These are phyloP conservation scores for Camponotus floridanus DNA, from an alignment of 1,140 invertebrate species.

Conservation along the genomic window DNA sequence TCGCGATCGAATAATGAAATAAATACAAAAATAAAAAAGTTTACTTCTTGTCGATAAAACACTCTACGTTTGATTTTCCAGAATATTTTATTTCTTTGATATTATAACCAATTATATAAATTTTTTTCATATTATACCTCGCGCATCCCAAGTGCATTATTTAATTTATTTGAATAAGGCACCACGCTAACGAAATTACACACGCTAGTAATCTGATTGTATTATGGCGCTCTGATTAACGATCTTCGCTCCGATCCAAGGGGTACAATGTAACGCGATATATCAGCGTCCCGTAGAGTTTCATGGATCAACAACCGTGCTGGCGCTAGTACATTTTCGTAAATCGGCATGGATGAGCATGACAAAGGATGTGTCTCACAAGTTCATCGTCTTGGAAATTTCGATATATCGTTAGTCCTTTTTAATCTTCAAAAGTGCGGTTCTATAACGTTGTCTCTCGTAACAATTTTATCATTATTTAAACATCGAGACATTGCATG, in stretches of 20 bases:
- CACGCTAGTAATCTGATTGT: constrained; percentile 17
- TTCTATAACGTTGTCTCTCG: neutral
- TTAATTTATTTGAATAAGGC: constrained; percentile 27
- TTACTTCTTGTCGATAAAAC: neutral
- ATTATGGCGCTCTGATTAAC: constrained; percentile 29
- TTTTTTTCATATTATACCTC: neutral
- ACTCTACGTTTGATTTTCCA: neutral
- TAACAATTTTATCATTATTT: neutral
- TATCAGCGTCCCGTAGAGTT: constrained; percentile 35
- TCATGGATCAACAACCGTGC: constrained; percentile 29
- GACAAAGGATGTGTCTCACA: constrained; percentile 10
- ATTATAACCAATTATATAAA: neutral
- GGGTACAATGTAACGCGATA: constrained; percentile 13
- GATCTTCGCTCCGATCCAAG: constrained; percentile 42
- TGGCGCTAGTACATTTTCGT: constrained; percentile 15
- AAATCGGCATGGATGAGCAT: constrained; percentile 1
- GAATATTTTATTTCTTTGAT: neutral
- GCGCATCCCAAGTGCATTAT: neutral
- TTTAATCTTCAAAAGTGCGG: constrained; percentile 39
- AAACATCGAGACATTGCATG: no score
- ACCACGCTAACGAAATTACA: constrained; percentile 36
- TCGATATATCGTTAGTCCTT: constrained; percentile 15
- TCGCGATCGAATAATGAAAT: neutral
- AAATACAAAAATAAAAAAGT: no score
- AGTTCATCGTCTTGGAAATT: neutral